phyloP scores from a whole-genome alignment of 2,888 invertebrate genomes.

The Andricus quercusramuli region DNA sequence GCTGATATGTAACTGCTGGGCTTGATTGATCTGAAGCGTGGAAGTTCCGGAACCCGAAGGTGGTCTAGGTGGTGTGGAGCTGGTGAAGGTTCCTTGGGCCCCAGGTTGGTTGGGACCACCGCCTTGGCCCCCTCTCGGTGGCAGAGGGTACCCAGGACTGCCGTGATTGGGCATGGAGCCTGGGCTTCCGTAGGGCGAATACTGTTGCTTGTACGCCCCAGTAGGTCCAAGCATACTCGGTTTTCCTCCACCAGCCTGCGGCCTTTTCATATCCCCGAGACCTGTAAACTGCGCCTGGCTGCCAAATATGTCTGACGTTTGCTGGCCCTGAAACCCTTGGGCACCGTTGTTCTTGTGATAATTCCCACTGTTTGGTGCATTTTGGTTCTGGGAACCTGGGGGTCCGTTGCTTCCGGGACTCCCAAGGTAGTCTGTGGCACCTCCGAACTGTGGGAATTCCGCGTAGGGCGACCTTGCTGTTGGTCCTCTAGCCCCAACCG shows the following conservation, averaged over 20 bases:
- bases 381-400: conserved; percentile 67
- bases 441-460: conserved; percentile 81
- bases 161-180: conserved; percentile 82
- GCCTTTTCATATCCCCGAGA: conserved; percentile 77
- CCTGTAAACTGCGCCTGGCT: conserved; percentile 70
- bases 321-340: conserved; percentile 54
- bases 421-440: conserved; percentile 79
- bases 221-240: conserved; percentile 73
- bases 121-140: conserved; percentile 75
- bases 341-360: conserved; percentile 75
- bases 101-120: conserved; percentile 77
- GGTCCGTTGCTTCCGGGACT: conserved; percentile 78
- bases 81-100: conserved; percentile 78
- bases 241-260: conserved; percentile 74
- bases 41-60: conserved; percentile 81
- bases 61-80: conserved; percentile 80
- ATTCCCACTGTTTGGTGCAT: conserved; percentile 60
- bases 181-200: conserved; percentile 85
- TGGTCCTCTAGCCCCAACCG: conserved; percentile 71
- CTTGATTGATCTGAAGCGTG: conserved; percentile 91
- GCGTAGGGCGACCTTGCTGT: conserved; percentile 82
- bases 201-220: conserved; percentile 81
- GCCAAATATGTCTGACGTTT: conserved; percentile 69
- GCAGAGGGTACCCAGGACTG: conserved; percentile 80
- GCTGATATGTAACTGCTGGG: conserved; percentile 91